These are phyloP conservation scores for Cosmorhoe ocellata DNA, from an alignment of 2,888 invertebrate genomes.

Conservation along the genomic window DNA sequence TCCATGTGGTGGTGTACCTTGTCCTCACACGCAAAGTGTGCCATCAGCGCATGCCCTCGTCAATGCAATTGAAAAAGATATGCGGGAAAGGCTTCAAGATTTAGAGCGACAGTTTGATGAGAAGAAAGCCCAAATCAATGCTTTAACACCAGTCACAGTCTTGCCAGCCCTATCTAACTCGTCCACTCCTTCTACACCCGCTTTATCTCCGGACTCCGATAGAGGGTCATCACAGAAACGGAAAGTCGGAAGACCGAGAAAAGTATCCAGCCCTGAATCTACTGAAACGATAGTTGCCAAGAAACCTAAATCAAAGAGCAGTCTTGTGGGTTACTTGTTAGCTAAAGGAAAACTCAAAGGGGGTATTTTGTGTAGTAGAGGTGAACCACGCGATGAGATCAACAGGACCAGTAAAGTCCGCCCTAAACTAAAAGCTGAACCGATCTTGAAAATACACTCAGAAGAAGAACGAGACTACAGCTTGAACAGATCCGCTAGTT, in stretches of 20 bases:
- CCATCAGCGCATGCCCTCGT: slow-evolving; percentile 83
- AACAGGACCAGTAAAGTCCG: slow-evolving; percentile 84
- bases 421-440: slow-evolving; percentile 88
- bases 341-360: slow-evolving; percentile 85
- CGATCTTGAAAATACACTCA: slow-evolving; percentile 83
- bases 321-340: slow-evolving; percentile 85
- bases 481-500: slow-evolving; percentile 76
- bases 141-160: slow-evolving; percentile 81
- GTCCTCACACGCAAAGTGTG: slow-evolving; percentile 59
- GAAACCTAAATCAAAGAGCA: slow-evolving; percentile 87
- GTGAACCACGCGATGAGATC: slow-evolving; percentile 76
- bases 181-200: slow-evolving; percentile 70
- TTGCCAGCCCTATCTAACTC: slow-evolving; percentile 67
- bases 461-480: slow-evolving; percentile 79
- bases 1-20: slow-evolving; percentile 55
- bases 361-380: slow-evolving; percentile 76
- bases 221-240: slow-evolving; percentile 87
- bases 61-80: slow-evolving; percentile 90
- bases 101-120: slow-evolving; percentile 91
- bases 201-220: slow-evolving; percentile 73
- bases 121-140: slow-evolving; percentile 91
- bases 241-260: slow-evolving; percentile 91
- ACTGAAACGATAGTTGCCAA: slow-evolving; percentile 93
- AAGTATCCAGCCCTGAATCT: slow-evolving; percentile 84
- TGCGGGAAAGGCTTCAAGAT: slow-evolving; percentile 91